Evolutionary conservation across 2,113 vertebrate species (phyloP).

Genomic region (Oreochromis spilurus): DNA sequence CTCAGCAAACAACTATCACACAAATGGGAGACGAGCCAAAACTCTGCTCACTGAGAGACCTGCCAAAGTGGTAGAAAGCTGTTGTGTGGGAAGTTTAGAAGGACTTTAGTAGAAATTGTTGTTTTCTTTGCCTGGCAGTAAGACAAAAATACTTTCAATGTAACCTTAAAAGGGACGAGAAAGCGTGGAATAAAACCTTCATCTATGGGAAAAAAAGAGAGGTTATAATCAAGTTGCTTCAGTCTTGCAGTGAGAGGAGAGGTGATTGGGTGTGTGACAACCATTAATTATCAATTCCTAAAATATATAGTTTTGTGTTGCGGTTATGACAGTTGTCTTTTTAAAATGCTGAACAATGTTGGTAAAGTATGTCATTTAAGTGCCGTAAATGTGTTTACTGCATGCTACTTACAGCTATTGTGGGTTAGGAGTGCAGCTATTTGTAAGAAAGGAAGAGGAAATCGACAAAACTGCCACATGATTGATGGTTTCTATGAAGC

Average conservation of each 20-base stretch:
- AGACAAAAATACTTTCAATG: background rate
- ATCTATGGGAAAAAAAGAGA: background rate
- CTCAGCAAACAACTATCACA: slow-evolving; percentile 46
- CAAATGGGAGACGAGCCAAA: slow-evolving; percentile 37
- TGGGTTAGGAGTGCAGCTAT: background rate
- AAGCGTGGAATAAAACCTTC: background rate
- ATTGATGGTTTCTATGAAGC: slow-evolving; percentile 23
- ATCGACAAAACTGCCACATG: background rate
- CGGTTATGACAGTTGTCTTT: background rate
- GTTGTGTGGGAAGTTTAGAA: slow-evolving; percentile 51
- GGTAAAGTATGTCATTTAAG: background rate
- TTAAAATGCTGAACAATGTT: background rate
- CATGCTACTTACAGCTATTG: background rate
- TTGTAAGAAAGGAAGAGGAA: background rate
- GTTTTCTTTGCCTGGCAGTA: slow-evolving; percentile 24
- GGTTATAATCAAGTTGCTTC: background rate
- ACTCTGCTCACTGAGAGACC: slow-evolving; percentile 26
- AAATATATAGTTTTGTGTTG: background rate
- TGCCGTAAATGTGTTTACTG: background rate
- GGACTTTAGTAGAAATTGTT: slow-evolving; percentile 39
- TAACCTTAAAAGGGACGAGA: background rate
- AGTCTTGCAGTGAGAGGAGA: background rate
- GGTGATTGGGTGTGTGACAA: background rate
- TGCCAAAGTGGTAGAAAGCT: slow-evolving; percentile 46
- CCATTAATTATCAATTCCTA: background rate